Percentiles rank a stretch among this genome's conserved stretches.
Evolutionary conservation across 2,113 vertebrate genomes (phyloP).

Genomic region (Passer domesticus): DNA sequence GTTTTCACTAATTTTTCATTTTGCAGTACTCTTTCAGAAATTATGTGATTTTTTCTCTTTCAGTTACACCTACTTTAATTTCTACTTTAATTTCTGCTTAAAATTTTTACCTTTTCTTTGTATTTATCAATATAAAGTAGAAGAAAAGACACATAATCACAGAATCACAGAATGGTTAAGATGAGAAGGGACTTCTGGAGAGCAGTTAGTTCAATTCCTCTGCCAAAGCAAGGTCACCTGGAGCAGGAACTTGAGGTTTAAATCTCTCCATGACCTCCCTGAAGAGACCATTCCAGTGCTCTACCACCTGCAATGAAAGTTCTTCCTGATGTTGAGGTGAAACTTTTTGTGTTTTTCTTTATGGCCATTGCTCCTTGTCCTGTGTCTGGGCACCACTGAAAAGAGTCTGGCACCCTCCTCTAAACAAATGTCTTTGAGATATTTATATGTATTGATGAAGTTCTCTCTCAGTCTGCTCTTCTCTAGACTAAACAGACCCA

Average conservation of each 20-base stretch:
- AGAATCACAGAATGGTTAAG: not conserved
- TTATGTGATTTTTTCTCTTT: not conserved
- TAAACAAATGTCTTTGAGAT: not conserved
- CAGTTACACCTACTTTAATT: not conserved
- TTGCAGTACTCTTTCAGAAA: not conserved
- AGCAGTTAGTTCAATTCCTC: rapidly evolving
- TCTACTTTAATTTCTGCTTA: not conserved
- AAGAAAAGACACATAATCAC: not conserved
- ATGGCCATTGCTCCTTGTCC: not conserved
- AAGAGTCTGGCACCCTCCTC: not conserved
- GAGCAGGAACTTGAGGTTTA: not conserved
- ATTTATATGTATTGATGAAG: not conserved
- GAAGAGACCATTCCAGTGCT: not conserved
- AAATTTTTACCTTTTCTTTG: not conserved
- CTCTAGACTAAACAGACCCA: not conserved
- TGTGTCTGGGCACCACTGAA: not conserved
- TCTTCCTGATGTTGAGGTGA: not conserved
- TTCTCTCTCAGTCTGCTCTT: not conserved
- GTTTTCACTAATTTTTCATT: not conserved
- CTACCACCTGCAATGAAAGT: not conserved
- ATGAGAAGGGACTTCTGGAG: not conserved
- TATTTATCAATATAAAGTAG: not conserved
- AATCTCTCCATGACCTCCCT: not conserved
- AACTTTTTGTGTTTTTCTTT: not conserved
- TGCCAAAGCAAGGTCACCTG: not conserved